phyloP scores from a whole-genome alignment of 1,140 invertebrate species.

The Druon quercuslanigerum region DNA sequence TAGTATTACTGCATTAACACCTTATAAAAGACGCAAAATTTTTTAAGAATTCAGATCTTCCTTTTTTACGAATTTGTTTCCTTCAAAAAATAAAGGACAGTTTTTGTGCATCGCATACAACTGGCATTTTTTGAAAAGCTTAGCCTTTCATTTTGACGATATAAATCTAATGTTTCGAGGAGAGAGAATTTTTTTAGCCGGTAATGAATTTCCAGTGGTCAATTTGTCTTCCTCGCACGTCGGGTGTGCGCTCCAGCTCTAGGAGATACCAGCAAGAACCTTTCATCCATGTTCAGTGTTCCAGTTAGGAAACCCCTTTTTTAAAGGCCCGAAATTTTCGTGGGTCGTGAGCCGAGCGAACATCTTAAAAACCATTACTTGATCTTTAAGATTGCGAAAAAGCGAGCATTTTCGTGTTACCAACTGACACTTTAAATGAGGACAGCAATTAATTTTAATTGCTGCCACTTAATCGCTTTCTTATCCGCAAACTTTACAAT shows the following conservation, averaged over 20 bases:
- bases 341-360: constrained; percentile 39
- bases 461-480: constrained; percentile 40
- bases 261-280: constrained; percentile 53
- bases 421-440: constrained; percentile 37
- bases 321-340: constrained; percentile 46
- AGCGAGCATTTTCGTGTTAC: constrained; percentile 35
- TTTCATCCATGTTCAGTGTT: constrained; percentile 25
- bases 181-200: constrained; percentile 52
- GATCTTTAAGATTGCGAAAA: constrained; percentile 41
- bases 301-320: neutral
- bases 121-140: neutral
- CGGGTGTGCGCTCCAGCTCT: constrained; percentile 50
- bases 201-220: constrained; percentile 57
- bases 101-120: neutral
- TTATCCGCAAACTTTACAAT: neutral
- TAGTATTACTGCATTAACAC: too few species aligned
- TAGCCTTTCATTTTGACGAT: neutral
- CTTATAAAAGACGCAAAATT: too few species aligned
- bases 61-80: too few species aligned
- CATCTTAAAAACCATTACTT: constrained; percentile 39
- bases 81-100: too few species aligned
- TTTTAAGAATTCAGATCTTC: too few species aligned
- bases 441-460: constrained; percentile 40
- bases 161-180: constrained; percentile 2
- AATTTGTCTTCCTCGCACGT: constrained; percentile 55